These are phyloP conservation scores for Eupithecia centaureata DNA, from an alignment of 2,888 invertebrate genomes.

Conservation along the genomic window DNA sequence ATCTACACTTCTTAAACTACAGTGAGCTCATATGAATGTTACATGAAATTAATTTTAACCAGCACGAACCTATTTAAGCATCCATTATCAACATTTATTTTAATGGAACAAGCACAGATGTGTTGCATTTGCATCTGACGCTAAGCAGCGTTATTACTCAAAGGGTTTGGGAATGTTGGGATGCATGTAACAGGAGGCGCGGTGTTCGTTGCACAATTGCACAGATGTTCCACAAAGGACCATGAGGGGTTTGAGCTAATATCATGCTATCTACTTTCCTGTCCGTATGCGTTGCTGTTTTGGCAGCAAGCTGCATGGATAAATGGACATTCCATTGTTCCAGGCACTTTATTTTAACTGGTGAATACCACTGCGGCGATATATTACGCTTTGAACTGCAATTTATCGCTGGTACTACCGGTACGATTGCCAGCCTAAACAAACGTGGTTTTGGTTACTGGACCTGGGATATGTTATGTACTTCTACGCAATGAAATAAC, in stretches of 20 bases:
- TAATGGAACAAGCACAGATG: constrained; percentile 27
- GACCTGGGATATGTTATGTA: constrained; percentile 42
- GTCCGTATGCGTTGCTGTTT: constrained; percentile 49
- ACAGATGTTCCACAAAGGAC: constrained; percentile 68
- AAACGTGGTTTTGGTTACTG: constrained; percentile 62
- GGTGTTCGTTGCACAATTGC: constrained; percentile 50
- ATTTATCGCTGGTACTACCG: constrained; percentile 64
- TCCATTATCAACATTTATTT: constrained; percentile 20
- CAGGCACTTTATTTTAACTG: constrained; percentile 53
- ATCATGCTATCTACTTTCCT: constrained; percentile 49
- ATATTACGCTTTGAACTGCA: constrained; percentile 65
- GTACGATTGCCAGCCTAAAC: constrained; percentile 64
- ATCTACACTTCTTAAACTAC: background rate
- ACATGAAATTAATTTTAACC: constrained; percentile 4
- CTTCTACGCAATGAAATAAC: background rate
- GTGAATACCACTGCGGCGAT: constrained; percentile 58
- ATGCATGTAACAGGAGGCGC: constrained; percentile 63
- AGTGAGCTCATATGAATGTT: background rate
- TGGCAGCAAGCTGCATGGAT: constrained; percentile 44
- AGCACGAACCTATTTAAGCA: constrained; percentile 14
- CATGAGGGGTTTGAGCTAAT: constrained; percentile 48
- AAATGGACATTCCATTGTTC: constrained; percentile 50
- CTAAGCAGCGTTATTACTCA: constrained; percentile 53
- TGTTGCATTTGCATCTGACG: constrained; percentile 49
- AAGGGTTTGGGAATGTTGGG: constrained; percentile 59